phyloP scores from a whole-genome alignment of 64 coral and sea anemone species.

The Porites lutea region DNA sequence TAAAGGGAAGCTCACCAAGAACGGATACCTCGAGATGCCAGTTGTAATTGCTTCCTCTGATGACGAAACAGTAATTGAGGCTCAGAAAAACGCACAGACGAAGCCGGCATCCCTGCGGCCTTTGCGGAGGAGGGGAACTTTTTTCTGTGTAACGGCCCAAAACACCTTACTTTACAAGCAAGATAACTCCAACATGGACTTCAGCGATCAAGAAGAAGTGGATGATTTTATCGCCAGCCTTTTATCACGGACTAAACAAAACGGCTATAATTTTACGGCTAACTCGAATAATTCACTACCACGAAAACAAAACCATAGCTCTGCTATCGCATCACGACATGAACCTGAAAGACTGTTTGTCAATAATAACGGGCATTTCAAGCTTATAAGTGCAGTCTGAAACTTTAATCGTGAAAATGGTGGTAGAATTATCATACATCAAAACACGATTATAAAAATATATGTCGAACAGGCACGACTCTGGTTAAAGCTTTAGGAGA shows the following conservation, averaged over 20 bases:
- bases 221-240: background rate
- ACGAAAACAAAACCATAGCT: background rate
- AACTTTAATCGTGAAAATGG: too few relatives aligned
- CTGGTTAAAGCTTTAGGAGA: too few relatives aligned
- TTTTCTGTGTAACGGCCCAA: slow-evolving; percentile 30
- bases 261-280: background rate
- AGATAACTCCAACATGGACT: background rate
- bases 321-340: background rate
- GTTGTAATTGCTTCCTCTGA: slow-evolving; percentile 25
- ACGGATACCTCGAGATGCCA: slow-evolving; percentile 37
- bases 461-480: too few relatives aligned
- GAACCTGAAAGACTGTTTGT: background rate
- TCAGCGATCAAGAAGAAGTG: background rate
- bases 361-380: slow-evolving; percentile 13
- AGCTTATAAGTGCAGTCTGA: slow-evolving; percentile 9
- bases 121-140: background rate
- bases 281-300: background rate
- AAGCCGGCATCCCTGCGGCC: background rate
- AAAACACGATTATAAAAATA: too few relatives aligned
- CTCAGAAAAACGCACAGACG: background rate
- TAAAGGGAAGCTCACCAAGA: background rate
- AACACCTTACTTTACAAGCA: background rate
- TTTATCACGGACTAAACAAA: background rate
- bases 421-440: too few relatives aligned
- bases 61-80: background rate